Evolutionary conservation across 2,888 invertebrate genomes (phyloP).

Genomic region (Lasioglossum villosulum): DNA sequence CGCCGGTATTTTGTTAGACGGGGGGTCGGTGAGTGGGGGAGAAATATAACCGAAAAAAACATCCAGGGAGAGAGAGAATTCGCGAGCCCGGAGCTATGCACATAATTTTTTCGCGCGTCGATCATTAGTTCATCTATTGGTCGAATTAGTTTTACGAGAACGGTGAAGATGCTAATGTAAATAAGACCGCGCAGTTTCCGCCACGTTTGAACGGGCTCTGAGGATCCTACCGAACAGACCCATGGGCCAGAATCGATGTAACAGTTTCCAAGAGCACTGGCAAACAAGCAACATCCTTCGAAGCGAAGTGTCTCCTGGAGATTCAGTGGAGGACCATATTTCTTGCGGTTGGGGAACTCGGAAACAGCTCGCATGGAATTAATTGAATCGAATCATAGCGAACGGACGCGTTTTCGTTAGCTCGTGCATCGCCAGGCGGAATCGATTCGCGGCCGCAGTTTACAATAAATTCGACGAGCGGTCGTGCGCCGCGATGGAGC

Average conservation of each 20-base stretch:
- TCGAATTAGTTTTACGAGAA: no score
- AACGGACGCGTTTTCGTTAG: constrained; percentile 4
- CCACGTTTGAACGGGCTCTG: no score
- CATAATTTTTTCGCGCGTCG: neutral
- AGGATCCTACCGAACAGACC: no score
- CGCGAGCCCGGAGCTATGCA: neutral
- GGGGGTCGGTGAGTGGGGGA: neutral
- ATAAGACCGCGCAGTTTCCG: no score
- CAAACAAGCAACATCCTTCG: neutral
- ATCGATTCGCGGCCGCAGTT: constrained; percentile 52
- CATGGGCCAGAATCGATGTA: neutral
- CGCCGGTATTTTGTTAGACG: constrained; percentile 30
- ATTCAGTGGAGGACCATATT: neutral
- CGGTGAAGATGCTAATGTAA: no score
- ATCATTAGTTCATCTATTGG: no score
- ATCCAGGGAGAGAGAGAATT: neutral
- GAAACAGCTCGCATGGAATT: constrained; percentile 18
- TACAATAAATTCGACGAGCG: constrained; percentile 49
- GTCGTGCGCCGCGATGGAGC: neutral
- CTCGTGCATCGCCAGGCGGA: constrained; percentile 33
- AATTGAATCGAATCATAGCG: constrained; percentile 47
- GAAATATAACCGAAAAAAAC: neutral
- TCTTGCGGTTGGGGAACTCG: neutral
- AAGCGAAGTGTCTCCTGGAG: neutral
- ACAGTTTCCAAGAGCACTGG: neutral